Percentiles rank a stretch among this genome's conserved stretches.
Conservation (phyloP, 2,797 vertebrate genomes). For the Sebastes jordani region DNA sequence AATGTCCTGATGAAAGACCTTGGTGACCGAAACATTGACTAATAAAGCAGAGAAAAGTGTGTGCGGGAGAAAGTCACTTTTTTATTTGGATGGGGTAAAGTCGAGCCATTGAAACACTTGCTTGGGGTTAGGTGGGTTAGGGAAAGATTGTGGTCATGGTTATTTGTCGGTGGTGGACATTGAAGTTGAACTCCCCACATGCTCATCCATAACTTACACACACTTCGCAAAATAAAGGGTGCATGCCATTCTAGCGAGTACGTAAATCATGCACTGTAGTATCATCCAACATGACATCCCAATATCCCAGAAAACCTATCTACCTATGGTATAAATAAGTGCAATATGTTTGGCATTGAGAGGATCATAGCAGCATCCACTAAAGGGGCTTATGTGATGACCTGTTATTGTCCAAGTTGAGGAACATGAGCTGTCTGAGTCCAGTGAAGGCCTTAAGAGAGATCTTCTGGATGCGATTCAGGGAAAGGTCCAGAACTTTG, state of each 20-base stretch:
- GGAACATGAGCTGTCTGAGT: conserved; percentile 79
- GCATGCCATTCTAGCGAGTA: too few species aligned
- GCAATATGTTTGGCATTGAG: neutral
- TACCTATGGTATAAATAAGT: neutral
- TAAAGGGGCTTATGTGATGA: neutral
- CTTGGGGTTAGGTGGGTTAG: neutral
- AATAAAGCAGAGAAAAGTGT: too few species aligned
- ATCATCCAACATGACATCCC: too few species aligned
- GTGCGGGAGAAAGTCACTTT: too few species aligned
- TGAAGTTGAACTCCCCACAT: neutral
- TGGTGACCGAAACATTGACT: too few species aligned
- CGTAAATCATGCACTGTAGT: too few species aligned
- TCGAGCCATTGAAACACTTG: neutral
- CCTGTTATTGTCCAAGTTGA: conserved; percentile 85
- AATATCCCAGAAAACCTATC: neutral
- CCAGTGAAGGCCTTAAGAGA: conserved; percentile 78
- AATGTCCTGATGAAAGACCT: too few species aligned
- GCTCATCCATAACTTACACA: neutral
- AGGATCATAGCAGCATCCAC: neutral
- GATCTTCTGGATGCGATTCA: conserved; percentile 81
- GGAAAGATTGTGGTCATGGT: neutral
- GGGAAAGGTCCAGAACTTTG: conserved; percentile 81
- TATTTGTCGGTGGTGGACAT: too few species aligned
- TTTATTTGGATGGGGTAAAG: too few species aligned
- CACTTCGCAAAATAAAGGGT: too few species aligned